phyloP scores from a whole-genome alignment of 2,888 invertebrate species.

The Leucophenga maculata region DNA sequence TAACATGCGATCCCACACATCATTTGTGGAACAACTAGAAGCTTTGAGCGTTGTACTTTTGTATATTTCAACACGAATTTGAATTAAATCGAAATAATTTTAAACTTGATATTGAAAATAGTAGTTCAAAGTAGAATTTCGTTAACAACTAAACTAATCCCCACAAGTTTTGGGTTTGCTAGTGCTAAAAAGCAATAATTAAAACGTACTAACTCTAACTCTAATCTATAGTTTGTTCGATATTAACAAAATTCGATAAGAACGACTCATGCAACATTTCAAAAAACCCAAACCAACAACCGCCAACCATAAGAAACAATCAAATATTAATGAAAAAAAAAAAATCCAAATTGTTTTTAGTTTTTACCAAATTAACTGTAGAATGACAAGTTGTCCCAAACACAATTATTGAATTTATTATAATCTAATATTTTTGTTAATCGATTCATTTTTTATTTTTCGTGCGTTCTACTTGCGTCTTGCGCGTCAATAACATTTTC shows the following conservation, averaged over 20 bases:
- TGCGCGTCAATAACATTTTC: conserved; percentile 29
- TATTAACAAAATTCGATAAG: conserved; percentile 7
- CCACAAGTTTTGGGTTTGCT: conserved; percentile 13
- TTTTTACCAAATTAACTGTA: conserved; percentile 39
- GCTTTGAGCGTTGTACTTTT: no score
- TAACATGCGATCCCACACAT: no score
- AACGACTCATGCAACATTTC: conserved; percentile 32
- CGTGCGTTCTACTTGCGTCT: conserved; percentile 40
- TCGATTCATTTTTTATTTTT: conserved; percentile 37
- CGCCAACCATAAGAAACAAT: neutral
- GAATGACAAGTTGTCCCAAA: conserved; percentile 3
- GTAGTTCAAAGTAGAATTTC: conserved; percentile 14
- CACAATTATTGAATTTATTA: conserved; percentile 21
- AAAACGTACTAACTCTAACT: conserved; percentile 26
- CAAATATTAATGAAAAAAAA: conserved; percentile 23
- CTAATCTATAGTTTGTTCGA: conserved; percentile 34
- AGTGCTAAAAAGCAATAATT: neutral
- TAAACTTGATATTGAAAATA: neutral
- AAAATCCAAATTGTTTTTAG: conserved; percentile 40
- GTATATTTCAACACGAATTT: no score
- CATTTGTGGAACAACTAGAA: no score
- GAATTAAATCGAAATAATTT: neutral
- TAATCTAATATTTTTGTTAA: conserved; percentile 49
- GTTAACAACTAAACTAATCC: conserved; percentile 16
- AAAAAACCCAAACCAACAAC: conserved; percentile 9